Evolutionary conservation across 2,113 vertebrate genomes (phyloP).

Genomic region (Oreochromis spilurus): DNA sequence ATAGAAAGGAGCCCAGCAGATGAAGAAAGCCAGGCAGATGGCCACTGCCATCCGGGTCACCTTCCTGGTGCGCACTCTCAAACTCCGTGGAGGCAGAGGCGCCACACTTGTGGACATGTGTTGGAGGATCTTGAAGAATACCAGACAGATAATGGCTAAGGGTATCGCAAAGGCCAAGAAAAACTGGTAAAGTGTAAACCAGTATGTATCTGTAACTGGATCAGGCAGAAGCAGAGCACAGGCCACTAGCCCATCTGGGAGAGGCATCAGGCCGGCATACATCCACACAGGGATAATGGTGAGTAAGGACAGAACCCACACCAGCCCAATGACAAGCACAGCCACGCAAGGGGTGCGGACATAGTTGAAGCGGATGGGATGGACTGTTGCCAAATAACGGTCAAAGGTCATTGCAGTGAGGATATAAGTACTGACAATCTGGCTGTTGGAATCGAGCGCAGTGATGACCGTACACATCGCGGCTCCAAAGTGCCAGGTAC

Average conservation of each 20-base stretch:
- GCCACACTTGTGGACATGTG: conserved; percentile 81
- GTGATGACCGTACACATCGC: conserved; percentile 81
- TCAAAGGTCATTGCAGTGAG: conserved; percentile 83
- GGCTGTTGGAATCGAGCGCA: conserved; percentile 81
- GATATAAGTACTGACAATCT: conserved; percentile 86
- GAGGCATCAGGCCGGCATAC: conserved; percentile 81
- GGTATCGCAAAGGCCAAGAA: conserved; percentile 81
- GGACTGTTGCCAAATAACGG: conserved; percentile 82
- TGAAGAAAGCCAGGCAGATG: conserved; percentile 82
- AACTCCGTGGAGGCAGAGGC: conserved; percentile 75
- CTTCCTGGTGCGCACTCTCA: conserved; percentile 74
- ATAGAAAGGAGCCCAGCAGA: conserved; percentile 82
- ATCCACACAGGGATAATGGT: conserved; percentile 82
- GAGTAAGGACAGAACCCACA: conserved; percentile 80
- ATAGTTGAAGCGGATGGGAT: conserved; percentile 80
- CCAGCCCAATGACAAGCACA: conserved; percentile 66
- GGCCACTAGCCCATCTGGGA: conserved; percentile 74
- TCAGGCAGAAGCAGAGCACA: conserved; percentile 82
- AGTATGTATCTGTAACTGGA: conserved; percentile 75
- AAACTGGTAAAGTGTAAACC: conserved; percentile 87
- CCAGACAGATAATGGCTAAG: conserved; percentile 75
- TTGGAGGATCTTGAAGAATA: conserved; percentile 83
- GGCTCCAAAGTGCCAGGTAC: conserved; percentile 81
- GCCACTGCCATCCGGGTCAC: conserved; percentile 85
- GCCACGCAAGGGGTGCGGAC: conserved; percentile 76